phyloP scores from a whole-genome alignment of 2,888 invertebrate genomes.

The Teleogryllus oceanicus region DNA sequence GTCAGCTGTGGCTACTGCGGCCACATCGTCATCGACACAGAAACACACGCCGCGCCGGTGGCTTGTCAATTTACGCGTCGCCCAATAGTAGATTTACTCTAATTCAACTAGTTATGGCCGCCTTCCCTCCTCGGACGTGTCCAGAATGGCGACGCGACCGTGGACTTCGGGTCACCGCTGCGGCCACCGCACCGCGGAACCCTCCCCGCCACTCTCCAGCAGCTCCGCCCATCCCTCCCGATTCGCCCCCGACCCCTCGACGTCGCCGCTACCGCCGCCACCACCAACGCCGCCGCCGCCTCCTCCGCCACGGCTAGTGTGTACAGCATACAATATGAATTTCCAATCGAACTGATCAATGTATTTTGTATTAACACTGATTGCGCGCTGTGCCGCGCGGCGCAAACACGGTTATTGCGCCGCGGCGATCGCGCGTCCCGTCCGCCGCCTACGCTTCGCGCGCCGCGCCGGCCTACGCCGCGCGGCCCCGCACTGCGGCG shows the following conservation, averaged over 20 bases:
- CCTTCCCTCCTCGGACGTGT: not conserved
- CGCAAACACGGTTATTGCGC: constrained; percentile 2
- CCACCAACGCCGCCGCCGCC: not conserved
- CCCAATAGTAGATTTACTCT: constrained; percentile 7
- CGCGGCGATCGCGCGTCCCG: not conserved
- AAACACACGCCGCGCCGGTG: not conserved
- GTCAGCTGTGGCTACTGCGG: not conserved
- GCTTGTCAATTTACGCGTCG: not conserved
- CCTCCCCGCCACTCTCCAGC: not conserved
- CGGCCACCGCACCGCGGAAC: no score
- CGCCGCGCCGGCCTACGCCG: constrained; percentile 11
- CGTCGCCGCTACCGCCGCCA: not conserved
- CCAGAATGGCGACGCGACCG: not conserved
- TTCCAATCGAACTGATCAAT: constrained; percentile 10
- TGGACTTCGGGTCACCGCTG: not conserved
- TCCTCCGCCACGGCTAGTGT: not conserved
- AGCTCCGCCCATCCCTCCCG: not conserved
- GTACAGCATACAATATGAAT: constrained; percentile 10
- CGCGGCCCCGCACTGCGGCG: not conserved
- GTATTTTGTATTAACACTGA: constrained; percentile 9
- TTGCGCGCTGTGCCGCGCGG: not conserved
- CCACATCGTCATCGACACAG: not conserved
- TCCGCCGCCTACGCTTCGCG: not conserved
- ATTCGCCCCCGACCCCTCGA: not conserved
- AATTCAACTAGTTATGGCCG: not conserved